Base-by-base conservation (phyloP, 1,140 invertebrate species). In the Cotesia vestalis region DNA sequence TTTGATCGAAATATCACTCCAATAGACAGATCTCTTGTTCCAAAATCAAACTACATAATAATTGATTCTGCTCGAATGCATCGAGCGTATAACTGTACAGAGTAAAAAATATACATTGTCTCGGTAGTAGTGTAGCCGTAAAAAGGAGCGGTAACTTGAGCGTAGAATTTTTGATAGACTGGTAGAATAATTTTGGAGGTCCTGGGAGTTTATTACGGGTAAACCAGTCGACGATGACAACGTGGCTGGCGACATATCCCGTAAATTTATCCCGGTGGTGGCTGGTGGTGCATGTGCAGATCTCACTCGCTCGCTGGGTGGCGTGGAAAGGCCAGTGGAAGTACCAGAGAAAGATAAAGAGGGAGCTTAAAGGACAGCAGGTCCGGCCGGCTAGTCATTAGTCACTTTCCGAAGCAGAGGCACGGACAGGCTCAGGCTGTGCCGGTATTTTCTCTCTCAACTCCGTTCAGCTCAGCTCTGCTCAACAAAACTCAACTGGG, bases 341-440 rank as follows among this genome's bases (percentile, higher is more conserved):
- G 53, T 61, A 66, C 71, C 64, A 59, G 69, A 70, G 51, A 63
- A 62, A 73, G 61, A 73, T 76, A 70, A 80, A 83, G 81, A 82
- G 80, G 79, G 82, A 72, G 81, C 79, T 78, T 76, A 79, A 81
- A 81, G 79, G 78, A 75, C 78, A 84, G 82, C 84, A 83, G 80
- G 82, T 84, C 83, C 80, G 81, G 79, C 79, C 81, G 79, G 81
- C 83, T 83, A 83, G 84, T 86, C 85, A 86, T 86, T 86, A 86
- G 85, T 87, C 85, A 86, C 85, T 85, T 85, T 85, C 84, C 84
- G 84, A 85, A 86, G 83, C 85, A 86, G 84, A 84, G 82, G 83
- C 85, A 85, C 83, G 81, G 83, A 85, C 84, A 84, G 82, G 80
- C 84, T 80, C 84, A 84, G 82, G 80, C 84, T 80, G 80, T 78